phyloP scores from a whole-genome alignment of 2,888 invertebrate species.

The Drosophila bunnanda region DNA sequence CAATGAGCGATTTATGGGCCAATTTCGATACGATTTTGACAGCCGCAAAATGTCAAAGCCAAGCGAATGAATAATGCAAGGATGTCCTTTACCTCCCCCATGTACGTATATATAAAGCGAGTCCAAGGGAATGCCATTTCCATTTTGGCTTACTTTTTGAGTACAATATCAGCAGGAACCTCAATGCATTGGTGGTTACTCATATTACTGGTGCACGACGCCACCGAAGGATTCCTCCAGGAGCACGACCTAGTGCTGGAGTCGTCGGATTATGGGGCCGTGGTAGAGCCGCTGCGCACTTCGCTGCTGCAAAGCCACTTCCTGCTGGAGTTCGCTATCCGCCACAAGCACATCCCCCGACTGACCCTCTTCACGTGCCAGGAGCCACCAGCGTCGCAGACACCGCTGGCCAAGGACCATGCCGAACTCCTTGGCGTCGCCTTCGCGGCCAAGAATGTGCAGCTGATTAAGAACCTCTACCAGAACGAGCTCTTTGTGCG shows the following conservation, averaged over 20 bases:
- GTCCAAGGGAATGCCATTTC: background rate
- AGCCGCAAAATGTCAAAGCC: conserved; percentile 49
- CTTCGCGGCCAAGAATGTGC: conserved; percentile 62
- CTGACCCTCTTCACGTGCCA: conserved; percentile 82
- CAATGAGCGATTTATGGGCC: conserved; percentile 65
- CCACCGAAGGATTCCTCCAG: conserved; percentile 10
- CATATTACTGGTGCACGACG: conserved; percentile 1
- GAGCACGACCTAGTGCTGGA: conserved; percentile 1
- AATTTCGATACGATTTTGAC: conserved; percentile 50
- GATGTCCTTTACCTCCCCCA: background rate
- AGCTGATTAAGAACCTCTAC: conserved; percentile 68
- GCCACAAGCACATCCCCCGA: conserved; percentile 81
- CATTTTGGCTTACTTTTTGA: conserved; percentile 10
- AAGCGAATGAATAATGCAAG: conserved; percentile 34
- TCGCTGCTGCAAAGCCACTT: conserved; percentile 71
- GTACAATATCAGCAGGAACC: background rate
- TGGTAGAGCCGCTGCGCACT: conserved; percentile 40
- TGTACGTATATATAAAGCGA: conserved; percentile 14
- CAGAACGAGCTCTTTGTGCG: conserved; percentile 61
- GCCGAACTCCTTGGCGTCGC: conserved; percentile 54
- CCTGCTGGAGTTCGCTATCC: conserved; percentile 76
- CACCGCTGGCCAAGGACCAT: conserved; percentile 38
- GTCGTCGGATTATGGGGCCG: conserved; percentile 4
- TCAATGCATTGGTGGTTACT: conserved; percentile 30
- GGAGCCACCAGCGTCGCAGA: background rate